Base-by-base conservation (phyloP, 2,797 vertebrate species). In the Orientallactaga sibirica region DNA sequence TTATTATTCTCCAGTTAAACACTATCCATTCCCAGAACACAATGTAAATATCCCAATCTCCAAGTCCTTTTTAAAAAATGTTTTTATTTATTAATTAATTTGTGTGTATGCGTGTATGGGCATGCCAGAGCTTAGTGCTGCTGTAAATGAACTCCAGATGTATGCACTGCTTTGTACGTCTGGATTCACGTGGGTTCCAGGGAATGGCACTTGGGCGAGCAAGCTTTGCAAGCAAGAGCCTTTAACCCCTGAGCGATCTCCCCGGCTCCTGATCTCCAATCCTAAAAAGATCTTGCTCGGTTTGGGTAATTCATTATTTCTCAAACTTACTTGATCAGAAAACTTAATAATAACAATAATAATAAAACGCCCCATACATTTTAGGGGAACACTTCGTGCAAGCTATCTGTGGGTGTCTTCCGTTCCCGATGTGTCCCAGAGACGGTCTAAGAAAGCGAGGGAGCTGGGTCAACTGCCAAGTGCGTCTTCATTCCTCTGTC, bases 271-370 rank as follows among this genome's bases (percentile, higher is more conserved):
- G 55, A 58, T 58, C 55, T 58, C 55, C 55, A 76, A 64, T 80
- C 25, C 78, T 67, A 16, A 75, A 80, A 48, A 85, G 19, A 61
- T 4, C 22, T 15, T 33, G 16, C 71, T 79, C 80, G 27, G 55
- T 81, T 66, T 75, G 67, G n/a, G 62, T 75, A 87, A 67, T 22
- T 33, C 58, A 52, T 41, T 66, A 37, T 88, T 88, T 90, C 92
- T 95, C 71, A 74, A 67, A 55, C 7, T 85, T 66, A 52, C 70
- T 62, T 80, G 22, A 80, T 52, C 66, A 84, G 1, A 24, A 33
- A 89, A 52, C n/a, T 5, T 73, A 16, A 41, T 14, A 25, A 64
- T 41, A 86, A 16, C 48, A 12, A 22, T 43, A 16, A 25, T 75
- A 48, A 33, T 83, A 67, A 88, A 41, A 73, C 18, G 2, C 55